Conservation (phyloP, 2,797 vertebrate genomes). For the Sciaenops ocellatus region DNA sequence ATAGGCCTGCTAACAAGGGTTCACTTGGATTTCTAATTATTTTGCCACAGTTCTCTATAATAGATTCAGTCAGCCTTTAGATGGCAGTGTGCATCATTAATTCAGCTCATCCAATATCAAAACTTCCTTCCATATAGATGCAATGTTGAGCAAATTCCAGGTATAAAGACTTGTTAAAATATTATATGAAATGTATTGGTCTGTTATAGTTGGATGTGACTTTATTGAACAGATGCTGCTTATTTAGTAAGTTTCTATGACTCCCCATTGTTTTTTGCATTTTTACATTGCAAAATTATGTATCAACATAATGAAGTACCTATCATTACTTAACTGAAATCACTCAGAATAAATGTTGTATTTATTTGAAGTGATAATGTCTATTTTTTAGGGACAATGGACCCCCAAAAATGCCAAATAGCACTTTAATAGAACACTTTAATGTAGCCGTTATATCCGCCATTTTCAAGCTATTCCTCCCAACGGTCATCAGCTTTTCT, state of each 20-base stretch:
- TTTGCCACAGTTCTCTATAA: not conserved
- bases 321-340: too few relatives aligned
- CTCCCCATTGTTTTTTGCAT: not conserved
- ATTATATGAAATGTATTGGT: not conserved
- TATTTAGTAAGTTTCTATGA: not conserved
- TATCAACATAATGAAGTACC: too few relatives aligned
- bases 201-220: not conserved
- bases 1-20: not conserved
- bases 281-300: not conserved
- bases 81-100: slow-evolving; percentile 43
- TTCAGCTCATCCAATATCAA: slow-evolving; percentile 8
- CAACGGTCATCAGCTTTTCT: not conserved
- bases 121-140: not conserved
- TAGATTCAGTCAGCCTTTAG: slow-evolving; percentile 33
- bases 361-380: too few relatives aligned
- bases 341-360: too few relatives aligned
- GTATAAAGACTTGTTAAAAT: not conserved
- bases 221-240: not conserved
- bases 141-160: not conserved
- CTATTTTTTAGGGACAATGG: too few relatives aligned
- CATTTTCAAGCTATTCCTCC: not conserved
- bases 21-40: not conserved
- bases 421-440: too few relatives aligned
- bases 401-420: too few relatives aligned
- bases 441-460: not conserved